Percentiles rank a stretch among this genome's conserved stretches.
Evolutionary conservation across 2,888 invertebrate genomes (phyloP).

Genomic region (Minunthozetes semirufus): DNA sequence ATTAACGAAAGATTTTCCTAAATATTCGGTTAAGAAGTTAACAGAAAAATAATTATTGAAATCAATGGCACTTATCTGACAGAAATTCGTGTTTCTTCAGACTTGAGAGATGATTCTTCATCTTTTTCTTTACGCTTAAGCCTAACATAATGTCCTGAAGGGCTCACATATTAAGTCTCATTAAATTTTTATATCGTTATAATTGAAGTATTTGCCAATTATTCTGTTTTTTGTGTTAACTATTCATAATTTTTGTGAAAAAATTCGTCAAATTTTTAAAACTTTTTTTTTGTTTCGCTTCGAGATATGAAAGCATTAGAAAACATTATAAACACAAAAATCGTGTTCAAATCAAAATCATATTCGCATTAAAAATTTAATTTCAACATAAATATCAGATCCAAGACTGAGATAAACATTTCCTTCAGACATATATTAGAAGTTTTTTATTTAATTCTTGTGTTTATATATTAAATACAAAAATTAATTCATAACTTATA

Average conservation of each 20-base stretch:
- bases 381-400: too few relatives aligned
- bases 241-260: neutral
- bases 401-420: too few relatives aligned
- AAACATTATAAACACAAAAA: too few relatives aligned
- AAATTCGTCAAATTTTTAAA: neutral
- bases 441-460: too few relatives aligned
- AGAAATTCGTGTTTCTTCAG: neutral
- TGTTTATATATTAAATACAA: neutral
- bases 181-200: constrained; percentile 8
- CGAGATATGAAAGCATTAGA: too few relatives aligned
- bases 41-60: constrained; percentile 1
- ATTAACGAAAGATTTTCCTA: neutral
- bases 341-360: too few relatives aligned
- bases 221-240: neutral
- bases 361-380: too few relatives aligned
- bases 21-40: neutral
- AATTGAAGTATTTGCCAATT: neutral
- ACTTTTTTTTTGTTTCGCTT: too few relatives aligned
- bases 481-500: neutral
- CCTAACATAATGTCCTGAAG: neutral
- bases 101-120: neutral
- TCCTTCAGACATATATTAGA: too few relatives aligned
- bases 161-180: neutral
- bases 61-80: neutral
- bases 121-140: neutral